phyloP scores from a whole-genome alignment of 2,113 vertebrate genomes.

The Polypterus bichir region DNA sequence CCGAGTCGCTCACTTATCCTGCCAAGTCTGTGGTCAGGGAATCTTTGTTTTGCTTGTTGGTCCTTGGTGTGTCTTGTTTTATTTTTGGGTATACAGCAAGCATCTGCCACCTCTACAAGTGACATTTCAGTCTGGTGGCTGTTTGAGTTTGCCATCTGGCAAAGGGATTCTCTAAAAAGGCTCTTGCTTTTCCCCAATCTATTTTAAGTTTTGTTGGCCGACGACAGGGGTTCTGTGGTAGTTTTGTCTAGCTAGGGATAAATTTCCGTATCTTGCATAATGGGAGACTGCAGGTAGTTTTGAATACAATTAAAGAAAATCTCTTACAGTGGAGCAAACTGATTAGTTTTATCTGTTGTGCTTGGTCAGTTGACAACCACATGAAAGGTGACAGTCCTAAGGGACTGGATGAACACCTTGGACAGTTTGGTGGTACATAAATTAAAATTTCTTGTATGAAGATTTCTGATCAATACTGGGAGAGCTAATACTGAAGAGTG shows the following conservation, averaged over 20 bases:
- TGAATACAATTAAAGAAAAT: constrained; percentile 7
- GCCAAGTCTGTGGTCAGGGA: background rate
- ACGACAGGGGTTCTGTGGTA: constrained; percentile 18
- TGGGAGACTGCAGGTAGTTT: background rate
- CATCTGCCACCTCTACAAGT: constrained; percentile 31
- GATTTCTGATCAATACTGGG: too few species aligned
- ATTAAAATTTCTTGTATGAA: too few species aligned
- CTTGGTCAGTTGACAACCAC: too few species aligned
- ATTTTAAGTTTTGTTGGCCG: constrained; percentile 18
- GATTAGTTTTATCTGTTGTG: too few species aligned
- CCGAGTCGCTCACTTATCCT: too few species aligned
- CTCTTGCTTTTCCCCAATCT: constrained; percentile 17
- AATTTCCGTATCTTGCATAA: background rate
- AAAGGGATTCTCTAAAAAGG: constrained; percentile 3
- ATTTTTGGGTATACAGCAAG: constrained; percentile 7
- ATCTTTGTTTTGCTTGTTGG: background rate
- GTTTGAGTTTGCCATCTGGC: constrained; percentile 34
- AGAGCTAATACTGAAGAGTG: too few species aligned
- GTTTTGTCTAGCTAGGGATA: background rate
- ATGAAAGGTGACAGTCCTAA: too few species aligned
- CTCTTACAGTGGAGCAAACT: constrained; percentile 9
- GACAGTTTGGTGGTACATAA: too few species aligned
- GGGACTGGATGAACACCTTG: too few species aligned
- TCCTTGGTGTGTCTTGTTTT: constrained; percentile 10
- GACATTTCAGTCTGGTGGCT: constrained; percentile 23